Base-by-base conservation (phyloP, 1,140 invertebrate genomes). In the Drosophila busckii region DNA sequence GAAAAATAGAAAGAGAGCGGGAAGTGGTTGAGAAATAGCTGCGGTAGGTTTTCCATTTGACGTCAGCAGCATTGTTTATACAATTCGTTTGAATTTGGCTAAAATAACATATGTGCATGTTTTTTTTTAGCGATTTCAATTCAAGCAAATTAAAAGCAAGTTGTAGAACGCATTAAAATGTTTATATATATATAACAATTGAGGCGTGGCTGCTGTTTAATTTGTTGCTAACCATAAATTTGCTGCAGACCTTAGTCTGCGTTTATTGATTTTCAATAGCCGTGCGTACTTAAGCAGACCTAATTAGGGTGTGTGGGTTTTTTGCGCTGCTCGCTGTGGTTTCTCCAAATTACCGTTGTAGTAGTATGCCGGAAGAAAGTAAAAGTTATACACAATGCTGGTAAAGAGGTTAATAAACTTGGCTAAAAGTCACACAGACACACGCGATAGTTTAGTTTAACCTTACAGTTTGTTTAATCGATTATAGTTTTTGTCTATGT, bases 401-500 rank as follows among this genome's bases (percentile, higher is more conserved):
- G 12, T 28, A 28, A 54, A 62, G 48, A 70, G 71, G 73, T 78
- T 71, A 80, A 80, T 71, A 80, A 73, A 73, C 73, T 78, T 68
- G 38, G 20, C 53, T 29, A 32, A 7, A 34, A 15, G 4, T 16
- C 35, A 46, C 29, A 34, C 2, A 52, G 13, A 34, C 20, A 5
- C n/a, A 23, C 13, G 40, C 20, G 34, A 19, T 45, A 56, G 38
- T 65, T 69, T 41, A 44, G 31, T 60, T 80, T 80, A 73, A 82
- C 75, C 73, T 80, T 80, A 82, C 69, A n/a, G 63, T 40, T 80
- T 82, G 75, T 80, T 80, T 82, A 80, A 80, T 80, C 73, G 73
- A 80, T 80, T 82, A 42, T 61, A 5, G 5, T 29, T 26, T 17
- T 23, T 35, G 29, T 16, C 20, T 26, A 52, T 58, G 31, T 62